Conservation (phyloP, 1,140 invertebrate genomes). For the Drosophila hydei region DNA sequence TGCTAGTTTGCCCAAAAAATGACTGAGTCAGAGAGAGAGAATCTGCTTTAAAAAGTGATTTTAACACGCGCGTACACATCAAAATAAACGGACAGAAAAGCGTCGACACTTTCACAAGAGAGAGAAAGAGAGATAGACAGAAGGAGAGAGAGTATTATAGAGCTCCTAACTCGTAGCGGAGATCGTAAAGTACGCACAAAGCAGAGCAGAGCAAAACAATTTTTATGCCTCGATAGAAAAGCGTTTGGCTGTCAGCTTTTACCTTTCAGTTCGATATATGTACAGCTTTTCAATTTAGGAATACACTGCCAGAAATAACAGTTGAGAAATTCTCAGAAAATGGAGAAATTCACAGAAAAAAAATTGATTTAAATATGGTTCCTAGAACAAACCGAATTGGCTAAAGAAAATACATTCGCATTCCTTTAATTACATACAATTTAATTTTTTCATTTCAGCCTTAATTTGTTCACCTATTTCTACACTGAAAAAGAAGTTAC, state of each 20-base stretch:
- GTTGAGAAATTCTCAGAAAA: too few species aligned
- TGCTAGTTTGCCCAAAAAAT: not conserved
- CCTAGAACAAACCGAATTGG: too few species aligned
- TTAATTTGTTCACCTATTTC: too few species aligned
- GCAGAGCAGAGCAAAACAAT: slow-evolving; percentile 34
- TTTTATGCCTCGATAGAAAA: slow-evolving; percentile 29
- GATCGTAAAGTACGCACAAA: slow-evolving; percentile 49
- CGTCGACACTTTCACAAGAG: slow-evolving; percentile 18
- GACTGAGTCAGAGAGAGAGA: not conserved
- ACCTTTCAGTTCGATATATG: not conserved
- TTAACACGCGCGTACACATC: slow-evolving; percentile 51
- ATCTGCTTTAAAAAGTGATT: slow-evolving; percentile 76
- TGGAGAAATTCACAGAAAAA: too few species aligned
- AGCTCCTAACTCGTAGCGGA: slow-evolving; percentile 1
- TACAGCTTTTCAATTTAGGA: slow-evolving; percentile 1
- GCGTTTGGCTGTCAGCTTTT: slow-evolving; percentile 20
- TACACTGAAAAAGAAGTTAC: too few species aligned
- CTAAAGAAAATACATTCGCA: too few species aligned
- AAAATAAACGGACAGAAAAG: slow-evolving; percentile 9
- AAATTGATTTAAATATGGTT: too few species aligned
- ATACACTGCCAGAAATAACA: not conserved
- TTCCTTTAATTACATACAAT: too few species aligned
- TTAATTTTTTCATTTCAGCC: too few species aligned
- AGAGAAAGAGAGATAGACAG: too few species aligned
- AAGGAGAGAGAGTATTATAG: too few species aligned